Base-by-base conservation (phyloP, 2,888 invertebrate species). In the Bimastos eiseni region DNA sequence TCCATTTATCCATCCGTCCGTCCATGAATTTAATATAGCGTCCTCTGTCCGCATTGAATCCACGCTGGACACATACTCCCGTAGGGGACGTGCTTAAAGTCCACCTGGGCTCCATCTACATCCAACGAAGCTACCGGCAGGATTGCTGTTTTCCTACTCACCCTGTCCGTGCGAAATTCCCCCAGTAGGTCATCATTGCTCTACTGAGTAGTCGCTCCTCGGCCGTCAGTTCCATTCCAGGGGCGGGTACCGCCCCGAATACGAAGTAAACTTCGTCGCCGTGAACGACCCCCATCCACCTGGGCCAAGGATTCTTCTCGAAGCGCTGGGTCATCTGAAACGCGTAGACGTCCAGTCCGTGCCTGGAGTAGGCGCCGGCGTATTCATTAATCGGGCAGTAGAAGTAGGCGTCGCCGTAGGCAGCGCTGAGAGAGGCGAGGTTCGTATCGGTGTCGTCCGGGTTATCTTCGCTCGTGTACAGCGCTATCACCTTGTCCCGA, bases 231-330 rank as follows among this genome's bases (percentile, higher is more conserved):
- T 97, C 97, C 93, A 96, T 97, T 90, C 96, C 96, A 30, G 97
- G 96, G 94, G 98, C 97, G 92, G 98, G 96, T 1, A 98, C 98
- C 94, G 98, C 98, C n/a, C 98, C 98, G 95, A 98, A 98, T 41
- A 91, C 91, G 95, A 97, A 98, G 95, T 97, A 97, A 93, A 98
- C 98, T 95, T 98, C 98, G 95, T 98, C 98, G 5, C 97, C 98
- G 95, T 98, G 98, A 96, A 98, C 97, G n/a, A 98, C 98, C 41
- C 98, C 98, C 93, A 98, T 98, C 98, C 98, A 98, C 90, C 97
- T 96, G 0, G 98, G 98, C 98, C 98, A 98, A 0, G 97, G 97
- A 94, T 97, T 97, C 92, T 96, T 96, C 94, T 96, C 96, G 93
- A 97, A 95, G 17, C 95, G 96, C 94, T 98, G 98, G 93, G 97